Conservation (phyloP, 2,888 invertebrate species). For the Pammene fasciana region DNA sequence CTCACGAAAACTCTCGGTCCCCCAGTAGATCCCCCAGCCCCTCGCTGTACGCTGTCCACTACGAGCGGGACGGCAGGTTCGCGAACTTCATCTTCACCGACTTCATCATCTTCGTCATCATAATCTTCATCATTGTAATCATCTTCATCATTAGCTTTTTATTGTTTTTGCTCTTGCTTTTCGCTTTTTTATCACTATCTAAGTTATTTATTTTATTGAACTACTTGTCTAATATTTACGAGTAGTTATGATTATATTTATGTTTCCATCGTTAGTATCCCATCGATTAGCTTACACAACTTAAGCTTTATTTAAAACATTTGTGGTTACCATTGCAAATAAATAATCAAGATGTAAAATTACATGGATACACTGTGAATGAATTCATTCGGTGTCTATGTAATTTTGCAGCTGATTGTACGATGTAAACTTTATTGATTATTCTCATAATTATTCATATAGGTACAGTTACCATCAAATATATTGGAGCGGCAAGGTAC, state of each 20-base stretch:
- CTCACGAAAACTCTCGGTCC: slow-evolving; percentile 71
- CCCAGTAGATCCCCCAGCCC: slow-evolving; percentile 72
- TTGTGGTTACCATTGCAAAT: too few relatives aligned
- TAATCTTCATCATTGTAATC: slow-evolving; percentile 6
- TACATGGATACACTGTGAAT: too few relatives aligned
- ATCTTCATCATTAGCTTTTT: background rate
- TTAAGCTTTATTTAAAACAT: too few relatives aligned
- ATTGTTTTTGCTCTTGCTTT: background rate
- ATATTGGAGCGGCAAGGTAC: too few relatives aligned
- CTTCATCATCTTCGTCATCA: background rate
- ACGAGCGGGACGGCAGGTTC: slow-evolving; percentile 83
- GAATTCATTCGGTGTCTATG: too few relatives aligned
- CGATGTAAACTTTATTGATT: too few relatives aligned
- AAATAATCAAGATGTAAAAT: too few relatives aligned
- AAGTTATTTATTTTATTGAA: background rate
- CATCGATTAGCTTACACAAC: too few relatives aligned
- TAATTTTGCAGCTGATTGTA: too few relatives aligned
- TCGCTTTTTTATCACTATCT: background rate
- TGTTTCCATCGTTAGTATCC: too few relatives aligned
- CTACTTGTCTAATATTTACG: background rate
- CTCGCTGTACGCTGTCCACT: slow-evolving; percentile 87
- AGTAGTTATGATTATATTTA: background rate
- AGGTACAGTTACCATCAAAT: too few relatives aligned
- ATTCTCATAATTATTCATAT: too few relatives aligned
- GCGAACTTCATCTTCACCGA: slow-evolving; percentile 2